Evolutionary conservation across 2,113 vertebrate genomes (phyloP).

Genomic region (Empidonax alnorum): DNA sequence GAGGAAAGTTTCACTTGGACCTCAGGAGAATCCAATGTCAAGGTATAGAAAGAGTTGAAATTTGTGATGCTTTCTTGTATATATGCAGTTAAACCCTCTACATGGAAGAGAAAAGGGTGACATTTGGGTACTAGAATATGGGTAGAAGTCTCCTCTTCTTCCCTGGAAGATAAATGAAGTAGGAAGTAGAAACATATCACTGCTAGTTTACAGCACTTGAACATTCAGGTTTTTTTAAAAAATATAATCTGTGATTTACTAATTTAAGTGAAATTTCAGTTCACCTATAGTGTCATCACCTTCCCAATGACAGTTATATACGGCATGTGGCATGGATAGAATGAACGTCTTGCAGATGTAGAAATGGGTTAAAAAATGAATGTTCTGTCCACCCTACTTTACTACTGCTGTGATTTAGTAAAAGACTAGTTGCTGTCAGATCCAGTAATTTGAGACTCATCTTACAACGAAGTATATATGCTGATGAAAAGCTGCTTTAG

Average conservation of each 20-base stretch:
- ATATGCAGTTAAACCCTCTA: not conserved
- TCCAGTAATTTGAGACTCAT: slow-evolving; percentile 77
- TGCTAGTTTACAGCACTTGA: not conserved
- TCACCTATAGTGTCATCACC: not conserved
- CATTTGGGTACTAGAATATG: accelerated
- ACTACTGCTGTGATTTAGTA: slow-evolving; percentile 42
- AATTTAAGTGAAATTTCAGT: not conserved
- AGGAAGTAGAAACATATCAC: not conserved
- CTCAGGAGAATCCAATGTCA: not conserved
- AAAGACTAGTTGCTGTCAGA: slow-evolving; percentile 75
- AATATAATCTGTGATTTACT: not conserved
- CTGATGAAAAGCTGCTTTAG: slow-evolving; percentile 92
- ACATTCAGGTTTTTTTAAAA: not conserved
- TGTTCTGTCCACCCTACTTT: slow-evolving; percentile 31
- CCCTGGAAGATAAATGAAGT: not conserved
- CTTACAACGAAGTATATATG: slow-evolving; percentile 84
- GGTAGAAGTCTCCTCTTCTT: not conserved
- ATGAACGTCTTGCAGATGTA: not conserved
- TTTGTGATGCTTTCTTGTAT: not conserved
- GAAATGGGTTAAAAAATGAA: slow-evolving; percentile 1
- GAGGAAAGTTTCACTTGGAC: not conserved
- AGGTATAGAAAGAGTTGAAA: not conserved
- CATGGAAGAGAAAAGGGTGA: not conserved
- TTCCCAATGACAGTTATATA: not conserved
- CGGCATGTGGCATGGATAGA: not conserved